phyloP scores from a whole-genome alignment of 2,113 vertebrate genomes.

The Sylvietta virens region DNA sequence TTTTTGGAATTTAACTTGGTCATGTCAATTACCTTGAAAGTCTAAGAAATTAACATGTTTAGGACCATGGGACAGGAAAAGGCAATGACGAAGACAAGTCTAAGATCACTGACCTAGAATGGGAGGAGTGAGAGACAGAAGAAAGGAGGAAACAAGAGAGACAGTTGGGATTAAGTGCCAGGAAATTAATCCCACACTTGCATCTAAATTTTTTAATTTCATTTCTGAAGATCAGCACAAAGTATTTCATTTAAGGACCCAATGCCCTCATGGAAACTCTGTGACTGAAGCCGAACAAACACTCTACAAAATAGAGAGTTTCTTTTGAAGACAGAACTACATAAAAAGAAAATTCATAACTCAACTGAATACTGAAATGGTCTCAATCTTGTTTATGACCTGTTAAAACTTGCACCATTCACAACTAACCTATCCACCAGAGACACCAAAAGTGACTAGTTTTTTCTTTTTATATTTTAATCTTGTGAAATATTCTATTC shows the following conservation, averaged over 20 bases:
- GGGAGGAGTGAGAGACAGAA: not conserved
- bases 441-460: not conserved
- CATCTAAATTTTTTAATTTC: not conserved
- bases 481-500: not conserved
- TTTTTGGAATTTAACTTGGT: not conserved
- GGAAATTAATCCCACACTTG: not conserved
- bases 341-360: not conserved
- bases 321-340: not conserved
- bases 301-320: not conserved
- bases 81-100: not conserved
- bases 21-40: not conserved
- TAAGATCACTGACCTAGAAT: not conserved
- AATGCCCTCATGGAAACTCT: not conserved
- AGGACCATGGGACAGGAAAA: not conserved
- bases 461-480: not conserved
- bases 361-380: not conserved
- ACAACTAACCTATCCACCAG: not conserved
- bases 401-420: not conserved
- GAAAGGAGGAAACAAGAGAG: not conserved
- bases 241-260: not conserved
- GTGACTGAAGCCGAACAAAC: not conserved
- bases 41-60: not conserved
- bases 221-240: not conserved
- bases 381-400: not conserved
- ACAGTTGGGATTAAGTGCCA: not conserved